Evolutionary conservation across 2,888 invertebrate species (phyloP), one percentile per base, ranked within the genome.

Genomic region (Autographa pulchrina): DNA sequence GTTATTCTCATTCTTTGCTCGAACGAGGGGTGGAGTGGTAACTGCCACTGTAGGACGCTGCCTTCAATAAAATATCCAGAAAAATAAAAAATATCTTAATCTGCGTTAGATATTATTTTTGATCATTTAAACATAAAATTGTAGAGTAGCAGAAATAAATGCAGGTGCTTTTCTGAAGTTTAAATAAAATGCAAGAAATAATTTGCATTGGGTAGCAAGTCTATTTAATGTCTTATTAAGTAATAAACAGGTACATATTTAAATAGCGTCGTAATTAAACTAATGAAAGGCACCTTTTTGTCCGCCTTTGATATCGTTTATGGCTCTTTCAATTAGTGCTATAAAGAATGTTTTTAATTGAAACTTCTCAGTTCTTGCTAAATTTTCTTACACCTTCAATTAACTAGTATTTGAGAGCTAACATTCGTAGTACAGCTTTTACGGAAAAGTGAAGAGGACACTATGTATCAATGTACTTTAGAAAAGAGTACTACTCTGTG

Each of bases 201-300:
- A 67, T 7, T 63, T 20, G 31, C n/a, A 16, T 48, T 48, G 8
- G 8, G 0, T 14, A 1, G 48, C n/a, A 48, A 48, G 18, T n/a
- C 75, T 79, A 75, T 80, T 79, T 52, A 48, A 14, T 8, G 5
- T 11, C 5, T 25, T 11, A 32, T 62, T 0, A 13, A 2, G 14
- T 48, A 48, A 43, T 64, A 62, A 48, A 72, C 52, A 69, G 68
- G 68, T 62, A n/a, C n/a, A n/a, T n/a, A 16, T 38, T 61, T 82
- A 82, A 84, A 85, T 84, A 80, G 75, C 80, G 68, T 56, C 77
- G 75, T 79, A 83, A 84, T 85, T 85, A 79, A 84, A 82, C 68
- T 74, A 78, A 78, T 77, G 74, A 78, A 84, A 77, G 68, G 70
- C 59, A 60, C 62, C 60, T 74, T 82, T 76, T 78, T 70, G 63